These are phyloP conservation scores for Pardosa pseudoannulata DNA, from an alignment of 2,888 invertebrate species.

Conservation along the genomic window DNA sequence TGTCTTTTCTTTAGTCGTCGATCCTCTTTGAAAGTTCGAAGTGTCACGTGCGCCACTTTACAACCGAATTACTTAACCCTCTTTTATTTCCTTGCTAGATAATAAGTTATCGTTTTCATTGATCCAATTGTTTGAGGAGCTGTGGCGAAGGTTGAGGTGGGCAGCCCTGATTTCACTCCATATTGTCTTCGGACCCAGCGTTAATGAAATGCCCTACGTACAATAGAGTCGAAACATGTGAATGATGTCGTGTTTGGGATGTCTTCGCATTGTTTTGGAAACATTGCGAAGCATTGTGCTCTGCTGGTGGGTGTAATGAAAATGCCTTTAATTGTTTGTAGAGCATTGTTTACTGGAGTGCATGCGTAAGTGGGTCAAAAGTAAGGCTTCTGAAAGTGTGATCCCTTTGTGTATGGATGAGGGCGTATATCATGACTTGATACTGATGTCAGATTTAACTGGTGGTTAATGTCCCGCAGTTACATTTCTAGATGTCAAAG, in stretches of 20 bases:
- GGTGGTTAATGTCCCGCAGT: too few species aligned
- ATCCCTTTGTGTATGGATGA: too few species aligned
- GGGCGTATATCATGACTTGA: too few species aligned
- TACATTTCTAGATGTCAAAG: too few species aligned
- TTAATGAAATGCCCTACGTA: neutral
- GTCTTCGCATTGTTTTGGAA: neutral
- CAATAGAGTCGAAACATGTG: neutral
- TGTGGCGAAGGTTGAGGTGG: neutral
- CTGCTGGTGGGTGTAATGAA: slow-evolving; percentile 3
- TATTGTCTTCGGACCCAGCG: neutral
- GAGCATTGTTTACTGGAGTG: neutral
- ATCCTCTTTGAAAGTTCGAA: neutral
- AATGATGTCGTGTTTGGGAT: slow-evolving; percentile 4
- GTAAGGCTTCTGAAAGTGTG: too few species aligned
- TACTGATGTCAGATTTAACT: too few species aligned
- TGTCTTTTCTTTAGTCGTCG: too few species aligned
- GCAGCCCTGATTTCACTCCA: neutral
- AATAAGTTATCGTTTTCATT: neutral
- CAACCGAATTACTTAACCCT: neutral
- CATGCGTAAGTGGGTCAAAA: neutral
- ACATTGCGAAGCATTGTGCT: neutral
- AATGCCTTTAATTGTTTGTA: slow-evolving; percentile 6
- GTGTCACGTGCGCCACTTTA: neutral
- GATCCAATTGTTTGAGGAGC: neutral
- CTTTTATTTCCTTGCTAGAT: neutral